Base-by-base conservation (phyloP, 2,797 vertebrate genomes). In the Odontamblyopus lacepedii region DNA sequence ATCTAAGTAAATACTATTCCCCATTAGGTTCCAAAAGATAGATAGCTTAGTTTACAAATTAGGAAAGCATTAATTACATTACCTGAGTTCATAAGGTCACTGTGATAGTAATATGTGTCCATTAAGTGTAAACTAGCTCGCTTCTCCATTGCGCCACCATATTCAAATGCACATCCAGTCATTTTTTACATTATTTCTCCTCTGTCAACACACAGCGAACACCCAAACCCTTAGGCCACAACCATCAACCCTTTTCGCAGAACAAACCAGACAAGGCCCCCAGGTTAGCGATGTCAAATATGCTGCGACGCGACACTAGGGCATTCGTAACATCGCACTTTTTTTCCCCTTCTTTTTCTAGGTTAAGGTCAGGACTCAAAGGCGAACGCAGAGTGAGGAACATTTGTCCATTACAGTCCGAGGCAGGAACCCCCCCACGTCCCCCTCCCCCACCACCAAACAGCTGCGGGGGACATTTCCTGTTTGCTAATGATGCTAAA, bases 401-500 rank as follows among this genome's bases (percentile, higher is more conserved):
- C 91, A 92, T 92, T 93, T 91, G 93, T 92, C 91, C 89, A 92
- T 93, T 93, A 92, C 87, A 87, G 87, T 88, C 89, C 67, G 70
- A 44, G 83, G 76, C 84, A 82, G 80, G 72, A 85, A 81, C 80
- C 71, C 55, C 78, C 53, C 74, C 35, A 35, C 6, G 6, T 35
- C 35, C 78, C 59, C 76, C 80, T 75, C 72, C 57, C 83, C 72
- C n/a, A 50, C 83, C 61, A 68, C 75, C 87, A 94, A 93, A 94
- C 93, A 95, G 92, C 94, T 94, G 93, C 92, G 92, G 92, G 92
- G 92, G 89, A 91, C 92, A 93, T 91, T 94, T 94, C 93, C 93
- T 94, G 93, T 94, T 93, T 91, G 92, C 91, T 94, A 94, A 94
- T 94, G 92, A 93, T 92, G 88, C 92, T 93, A 94, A 94, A 93